phyloP scores from a whole-genome alignment of 2,797 vertebrate species.

The Periparus ater region DNA sequence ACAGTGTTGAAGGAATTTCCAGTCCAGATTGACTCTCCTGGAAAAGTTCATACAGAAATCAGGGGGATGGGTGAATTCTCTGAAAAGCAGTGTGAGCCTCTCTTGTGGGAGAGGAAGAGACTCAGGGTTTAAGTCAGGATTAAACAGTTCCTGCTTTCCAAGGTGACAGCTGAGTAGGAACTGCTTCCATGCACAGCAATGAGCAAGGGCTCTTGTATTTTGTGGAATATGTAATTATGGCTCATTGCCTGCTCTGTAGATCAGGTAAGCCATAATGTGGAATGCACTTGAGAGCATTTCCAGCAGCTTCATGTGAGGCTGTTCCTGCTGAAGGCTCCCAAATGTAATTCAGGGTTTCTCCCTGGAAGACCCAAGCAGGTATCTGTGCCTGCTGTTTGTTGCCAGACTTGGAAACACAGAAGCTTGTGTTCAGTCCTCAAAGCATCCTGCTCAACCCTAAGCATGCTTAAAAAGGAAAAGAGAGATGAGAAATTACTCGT shows the following conservation, averaged over 20 bases:
- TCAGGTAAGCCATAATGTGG: not conserved
- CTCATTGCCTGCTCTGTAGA: not conserved
- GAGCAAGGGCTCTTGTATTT: not conserved
- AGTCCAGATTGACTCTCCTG: not conserved
- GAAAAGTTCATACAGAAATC: not conserved
- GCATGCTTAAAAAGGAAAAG: not conserved
- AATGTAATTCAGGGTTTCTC: not conserved
- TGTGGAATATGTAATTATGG: not conserved
- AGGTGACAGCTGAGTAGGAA: not conserved
- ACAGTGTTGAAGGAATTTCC: not conserved
- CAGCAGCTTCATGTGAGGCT: not conserved
- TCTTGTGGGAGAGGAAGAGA: not conserved
- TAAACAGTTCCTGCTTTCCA: not conserved
- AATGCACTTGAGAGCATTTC: not conserved
- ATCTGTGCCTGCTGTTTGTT: not conserved
- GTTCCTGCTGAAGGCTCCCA: not conserved
- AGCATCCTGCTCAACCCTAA: not conserved
- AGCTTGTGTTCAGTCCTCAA: not conserved
- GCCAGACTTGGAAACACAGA: not conserved
- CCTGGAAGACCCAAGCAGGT: not conserved
- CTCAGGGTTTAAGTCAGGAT: not conserved
- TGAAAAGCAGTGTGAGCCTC: not conserved
- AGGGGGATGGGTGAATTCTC: not conserved
- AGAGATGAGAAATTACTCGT: not conserved
- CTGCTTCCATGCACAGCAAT: not conserved